phyloP scores from a whole-genome alignment of 2,113 vertebrate genomes.

The Hirundichthys speculiger region DNA sequence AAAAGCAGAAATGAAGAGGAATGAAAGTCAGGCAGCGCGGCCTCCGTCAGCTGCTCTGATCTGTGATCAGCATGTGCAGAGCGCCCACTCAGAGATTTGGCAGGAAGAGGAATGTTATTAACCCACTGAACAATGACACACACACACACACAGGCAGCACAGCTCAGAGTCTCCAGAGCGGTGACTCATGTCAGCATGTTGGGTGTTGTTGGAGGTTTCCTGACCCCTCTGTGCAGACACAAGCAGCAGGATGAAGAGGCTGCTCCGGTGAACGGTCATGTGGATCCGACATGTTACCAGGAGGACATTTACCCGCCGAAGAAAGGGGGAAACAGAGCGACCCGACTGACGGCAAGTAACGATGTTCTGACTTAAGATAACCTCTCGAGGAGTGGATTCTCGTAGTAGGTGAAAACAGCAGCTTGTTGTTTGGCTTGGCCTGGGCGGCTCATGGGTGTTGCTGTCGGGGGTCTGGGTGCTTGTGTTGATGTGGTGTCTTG shows the following conservation, averaged over 20 bases:
- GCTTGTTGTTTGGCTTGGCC: too few relatives aligned
- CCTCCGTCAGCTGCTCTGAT: slow-evolving; percentile 12
- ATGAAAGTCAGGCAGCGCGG: slow-evolving; percentile 19
- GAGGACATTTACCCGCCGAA: slow-evolving; percentile 26
- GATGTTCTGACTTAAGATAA: neutral
- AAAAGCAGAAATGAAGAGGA: slow-evolving; percentile 53
- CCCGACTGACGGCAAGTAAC: slow-evolving; percentile 51
- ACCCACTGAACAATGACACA: slow-evolving; percentile 30
- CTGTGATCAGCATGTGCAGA: slow-evolving; percentile 18
- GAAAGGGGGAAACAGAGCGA: slow-evolving; percentile 7
- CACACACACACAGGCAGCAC: slow-evolving; percentile 22
- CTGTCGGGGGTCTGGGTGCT: too few relatives aligned
- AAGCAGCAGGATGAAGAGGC: slow-evolving; percentile 13
- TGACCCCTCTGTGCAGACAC: slow-evolving; percentile 29
- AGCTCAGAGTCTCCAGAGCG: slow-evolving; percentile 40
- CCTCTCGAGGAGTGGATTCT: too few relatives aligned
- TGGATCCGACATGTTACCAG: slow-evolving; percentile 52
- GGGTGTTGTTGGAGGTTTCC: slow-evolving; percentile 62
- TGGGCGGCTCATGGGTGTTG: too few relatives aligned
- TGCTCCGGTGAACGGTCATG: slow-evolving; percentile 38
- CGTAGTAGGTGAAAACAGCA: too few relatives aligned
- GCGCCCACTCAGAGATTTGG: neutral
- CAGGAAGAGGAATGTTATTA: slow-evolving; percentile 40
- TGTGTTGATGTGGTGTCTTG: too few relatives aligned
- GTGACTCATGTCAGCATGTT: slow-evolving; percentile 53